A percentile compares a stretch with the other conserved stretches of the same genome.
These are phyloP conservation scores for Dysdera silvatica DNA, from an alignment of 1,140 invertebrate genomes.

Conservation along the genomic window DNA sequence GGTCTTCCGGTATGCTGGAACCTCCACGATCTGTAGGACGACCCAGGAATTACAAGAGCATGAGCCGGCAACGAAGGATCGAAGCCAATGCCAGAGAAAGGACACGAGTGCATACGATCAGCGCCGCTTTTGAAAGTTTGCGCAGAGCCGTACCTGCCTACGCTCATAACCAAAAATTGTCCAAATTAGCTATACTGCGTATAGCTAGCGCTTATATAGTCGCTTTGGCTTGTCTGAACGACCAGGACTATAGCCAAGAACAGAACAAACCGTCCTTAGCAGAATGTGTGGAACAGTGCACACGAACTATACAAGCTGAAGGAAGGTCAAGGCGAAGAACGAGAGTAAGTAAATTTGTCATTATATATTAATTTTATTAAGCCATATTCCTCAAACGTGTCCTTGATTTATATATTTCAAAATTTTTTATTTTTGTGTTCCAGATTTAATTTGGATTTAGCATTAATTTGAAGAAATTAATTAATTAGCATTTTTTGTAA, in stretches of 20 bases:
- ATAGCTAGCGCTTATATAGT: slow-evolving; percentile 86
- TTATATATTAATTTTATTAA: background rate
- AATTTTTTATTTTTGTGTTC: no score
- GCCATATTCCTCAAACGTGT: no score
- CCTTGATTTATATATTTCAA: no score
- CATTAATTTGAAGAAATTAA: no score
- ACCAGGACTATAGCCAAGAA: slow-evolving; percentile 53
- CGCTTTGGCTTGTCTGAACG: slow-evolving; percentile 62
- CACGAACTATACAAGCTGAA: slow-evolving; percentile 81
- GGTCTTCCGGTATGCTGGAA: background rate
- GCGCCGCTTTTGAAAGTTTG: slow-evolving; percentile 84
- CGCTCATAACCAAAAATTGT: slow-evolving; percentile 85
- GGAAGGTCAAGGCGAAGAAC: slow-evolving; percentile 61
- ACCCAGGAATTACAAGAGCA: slow-evolving; percentile 88
- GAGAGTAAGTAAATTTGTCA: slow-evolving; percentile 45
- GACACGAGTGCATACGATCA: slow-evolving; percentile 87
- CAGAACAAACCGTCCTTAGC: slow-evolving; percentile 52
- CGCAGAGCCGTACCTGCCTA: slow-evolving; percentile 75
- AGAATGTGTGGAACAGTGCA: slow-evolving; percentile 73
- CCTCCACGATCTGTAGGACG: background rate
- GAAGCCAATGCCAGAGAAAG: slow-evolving; percentile 88
- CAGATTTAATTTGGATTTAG: no score
- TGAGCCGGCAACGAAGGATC: slow-evolving; percentile 81
- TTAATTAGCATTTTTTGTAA: no score
- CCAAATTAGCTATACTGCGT: slow-evolving; percentile 79